Evolutionary conservation across 2,888 invertebrate species (phyloP).

Genomic region (Dryobotodes eremita): DNA sequence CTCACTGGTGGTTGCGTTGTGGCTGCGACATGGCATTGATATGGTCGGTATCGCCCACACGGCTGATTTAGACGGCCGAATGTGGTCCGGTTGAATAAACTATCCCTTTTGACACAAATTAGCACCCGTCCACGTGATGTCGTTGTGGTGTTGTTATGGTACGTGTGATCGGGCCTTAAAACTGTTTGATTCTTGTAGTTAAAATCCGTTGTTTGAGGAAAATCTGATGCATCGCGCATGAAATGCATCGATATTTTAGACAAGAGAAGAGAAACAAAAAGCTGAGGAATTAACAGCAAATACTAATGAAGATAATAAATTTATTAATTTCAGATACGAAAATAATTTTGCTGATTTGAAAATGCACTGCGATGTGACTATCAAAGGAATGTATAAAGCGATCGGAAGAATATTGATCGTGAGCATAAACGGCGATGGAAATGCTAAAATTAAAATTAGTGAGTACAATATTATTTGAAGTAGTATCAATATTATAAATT

Average conservation of each 20-base stretch:
- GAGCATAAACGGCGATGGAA: slow-evolving; percentile 81
- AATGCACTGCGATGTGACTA: slow-evolving; percentile 76
- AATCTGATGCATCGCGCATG: too few species aligned
- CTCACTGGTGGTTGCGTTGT: too few species aligned
- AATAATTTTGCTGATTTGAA: slow-evolving; percentile 70
- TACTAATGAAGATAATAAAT: not conserved
- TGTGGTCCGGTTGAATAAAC: not conserved
- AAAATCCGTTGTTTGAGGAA: not conserved
- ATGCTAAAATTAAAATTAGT: slow-evolving; percentile 81
- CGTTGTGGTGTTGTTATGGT: not conserved
- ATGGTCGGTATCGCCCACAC: not conserved
- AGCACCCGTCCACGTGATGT: not conserved
- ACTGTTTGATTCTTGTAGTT: not conserved
- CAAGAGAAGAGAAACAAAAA: not conserved
- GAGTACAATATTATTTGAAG: slow-evolving; percentile 58
- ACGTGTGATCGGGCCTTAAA: not conserved
- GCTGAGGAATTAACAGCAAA: not conserved
- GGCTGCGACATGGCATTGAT: not conserved
- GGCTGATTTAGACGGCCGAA: not conserved
- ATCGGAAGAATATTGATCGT: slow-evolving; percentile 79
- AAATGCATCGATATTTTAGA: not conserved
- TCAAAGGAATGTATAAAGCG: slow-evolving; percentile 82
- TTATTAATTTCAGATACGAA: slow-evolving; percentile 70
- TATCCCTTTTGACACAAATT: not conserved
- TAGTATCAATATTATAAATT: not conserved